These are phyloP conservation scores for Rhegmatorhina hoffmannsi DNA, from an alignment of 2,113 vertebrate genomes.

Conservation along the genomic window DNA sequence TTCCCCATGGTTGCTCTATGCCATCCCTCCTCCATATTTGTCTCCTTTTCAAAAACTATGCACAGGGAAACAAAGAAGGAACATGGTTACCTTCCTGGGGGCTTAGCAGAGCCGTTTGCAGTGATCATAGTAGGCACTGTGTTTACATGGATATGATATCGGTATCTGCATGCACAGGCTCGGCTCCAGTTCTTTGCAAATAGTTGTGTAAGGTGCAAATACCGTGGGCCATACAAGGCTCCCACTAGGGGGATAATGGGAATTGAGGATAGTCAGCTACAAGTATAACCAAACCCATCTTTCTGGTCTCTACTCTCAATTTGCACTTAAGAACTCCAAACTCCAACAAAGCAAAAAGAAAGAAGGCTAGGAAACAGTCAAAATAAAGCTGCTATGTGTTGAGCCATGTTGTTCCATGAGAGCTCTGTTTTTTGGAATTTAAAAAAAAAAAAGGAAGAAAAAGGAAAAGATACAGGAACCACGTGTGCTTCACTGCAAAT, in stretches of 20 bases:
- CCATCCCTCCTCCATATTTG: neutral
- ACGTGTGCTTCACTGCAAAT: neutral
- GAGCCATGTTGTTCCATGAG: no score
- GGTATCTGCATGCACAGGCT: fast-evolving
- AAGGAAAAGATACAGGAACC: conserved; percentile 8
- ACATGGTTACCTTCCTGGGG: fast-evolving
- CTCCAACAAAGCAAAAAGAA: no score
- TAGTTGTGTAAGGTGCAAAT: neutral
- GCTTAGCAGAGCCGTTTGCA: neutral
- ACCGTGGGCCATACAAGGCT: neutral
- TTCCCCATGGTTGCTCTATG: neutral
- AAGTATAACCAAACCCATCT: neutral
- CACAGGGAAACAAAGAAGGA: neutral
- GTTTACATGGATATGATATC: neutral
- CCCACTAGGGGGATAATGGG: fast-evolving
- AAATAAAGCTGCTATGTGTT: no score
- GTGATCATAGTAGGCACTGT: neutral
- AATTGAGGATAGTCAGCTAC: neutral
- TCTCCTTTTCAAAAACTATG: neutral
- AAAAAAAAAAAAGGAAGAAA: neutral
- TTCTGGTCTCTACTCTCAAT: neutral
- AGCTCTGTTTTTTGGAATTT: no score
- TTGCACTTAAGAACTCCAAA: neutral
- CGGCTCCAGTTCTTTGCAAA: neutral
- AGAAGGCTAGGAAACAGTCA: no score